These are phyloP conservation scores for Cranoglanis bouderius DNA, from an alignment of 2,113 vertebrate species.

Conservation along the genomic window DNA sequence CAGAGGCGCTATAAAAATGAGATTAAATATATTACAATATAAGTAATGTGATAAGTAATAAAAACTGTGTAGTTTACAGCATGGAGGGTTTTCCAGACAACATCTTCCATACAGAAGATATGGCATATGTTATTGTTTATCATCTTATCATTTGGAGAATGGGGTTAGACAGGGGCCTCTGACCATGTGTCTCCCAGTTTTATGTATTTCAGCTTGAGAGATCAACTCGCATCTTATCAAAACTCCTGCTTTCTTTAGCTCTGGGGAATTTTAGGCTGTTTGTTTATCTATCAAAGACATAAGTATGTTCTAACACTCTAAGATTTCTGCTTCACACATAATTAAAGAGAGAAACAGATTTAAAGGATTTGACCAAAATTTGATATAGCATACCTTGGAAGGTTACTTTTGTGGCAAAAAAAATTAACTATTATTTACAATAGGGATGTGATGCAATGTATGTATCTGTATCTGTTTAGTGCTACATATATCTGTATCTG, in stretches of 20 bases:
- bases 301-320: not conserved
- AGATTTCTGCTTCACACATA: not conserved
- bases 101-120: not conserved
- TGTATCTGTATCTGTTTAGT: not conserved
- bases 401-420: not conserved
- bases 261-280: not conserved
- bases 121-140: not conserved
- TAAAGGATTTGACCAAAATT: not conserved
- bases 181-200: not conserved
- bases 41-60: too few species aligned
- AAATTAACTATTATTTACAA: not conserved
- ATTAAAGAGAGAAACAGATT: not conserved
- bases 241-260: not conserved
- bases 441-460: not conserved
- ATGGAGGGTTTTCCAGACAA: not conserved
- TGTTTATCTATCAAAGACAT: conserved; percentile 20
- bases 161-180: not conserved
- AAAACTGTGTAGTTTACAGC: not conserved
- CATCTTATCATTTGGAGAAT: not conserved
- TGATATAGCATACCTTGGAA: not conserved
- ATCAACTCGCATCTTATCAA: conserved; percentile 11
- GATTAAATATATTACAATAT: not conserved
- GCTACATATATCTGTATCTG: not conserved
- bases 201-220: not conserved
- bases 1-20: not conserved